Evolutionary conservation across 2,888 invertebrate genomes (phyloP), one percentile per base, ranked within the genome.

Genomic region (Aphidius colemani): DNA sequence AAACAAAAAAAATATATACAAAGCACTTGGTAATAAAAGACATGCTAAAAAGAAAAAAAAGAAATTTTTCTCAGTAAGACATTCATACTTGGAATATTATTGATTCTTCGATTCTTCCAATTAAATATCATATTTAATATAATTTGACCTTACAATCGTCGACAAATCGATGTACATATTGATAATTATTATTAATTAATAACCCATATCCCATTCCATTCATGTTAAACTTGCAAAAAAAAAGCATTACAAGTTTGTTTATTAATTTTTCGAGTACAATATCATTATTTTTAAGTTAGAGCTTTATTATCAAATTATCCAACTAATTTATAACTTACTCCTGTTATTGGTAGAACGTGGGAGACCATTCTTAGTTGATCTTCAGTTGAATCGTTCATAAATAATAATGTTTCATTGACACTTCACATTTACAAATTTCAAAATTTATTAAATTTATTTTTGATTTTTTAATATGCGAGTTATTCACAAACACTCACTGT

Each of bases 291-390:
- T 30, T 44, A 13, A n/a, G n/a, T n/a, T n/a, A n/a, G n/a, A n/a
- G n/a, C 30, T 39, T n/a, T 13, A 7, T 41, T 13, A 57, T 13
- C 51, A 48, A 53, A 46, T 43, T 11, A 56, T n/a, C 3, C 5
- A 30, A 30, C 0, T 30, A 5, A 30, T 30, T 30, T 30, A 30
- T 30, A 30, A 76, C 77, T 78, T 61, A 78, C 78, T 73, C 76
- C 78, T 8, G 78, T 70, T 41, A 73, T 75, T 58, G 77, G 75
- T 69, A 78, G 72, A 56, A 77, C 72, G 66, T 78, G 78, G 43
- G 78, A 78, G 53, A 78, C 78, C 78, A 78, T 78, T 69, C 70
- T 76, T 8, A 69, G 66, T 48, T 73, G 72, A 61, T 78, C 75
- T 55, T 70, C 66, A 53, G 69, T 66, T 62, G 70, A 71, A 70